Conservation (phyloP, 2,797 vertebrate species). For the Epinephelus coioides region DNA sequence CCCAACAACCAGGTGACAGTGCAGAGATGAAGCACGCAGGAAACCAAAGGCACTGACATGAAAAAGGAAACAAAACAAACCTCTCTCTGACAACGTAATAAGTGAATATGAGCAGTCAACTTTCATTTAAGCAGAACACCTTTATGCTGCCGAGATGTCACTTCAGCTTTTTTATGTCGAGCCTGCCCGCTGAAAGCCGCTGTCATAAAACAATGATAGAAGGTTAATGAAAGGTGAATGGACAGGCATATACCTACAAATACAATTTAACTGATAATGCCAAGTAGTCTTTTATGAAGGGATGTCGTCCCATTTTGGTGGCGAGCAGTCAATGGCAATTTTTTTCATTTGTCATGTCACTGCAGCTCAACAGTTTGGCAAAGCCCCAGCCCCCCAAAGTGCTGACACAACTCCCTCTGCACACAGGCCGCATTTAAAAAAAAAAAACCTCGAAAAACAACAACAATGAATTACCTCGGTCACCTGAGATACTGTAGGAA, state of each 20-base stretch:
- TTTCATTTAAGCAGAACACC: constrained; percentile 58
- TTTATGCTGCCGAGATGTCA: constrained; percentile 49
- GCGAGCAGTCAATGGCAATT: constrained; percentile 58
- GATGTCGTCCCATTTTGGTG: constrained; percentile 51
- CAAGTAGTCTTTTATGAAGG: constrained; percentile 60
- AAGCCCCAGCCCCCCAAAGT: constrained; percentile 45
- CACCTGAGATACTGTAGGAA: constrained; percentile 13
- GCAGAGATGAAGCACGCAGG: constrained; percentile 66
- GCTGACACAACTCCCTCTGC: constrained; percentile 56
- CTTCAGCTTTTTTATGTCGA: constrained; percentile 38
- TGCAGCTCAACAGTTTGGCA: constrained; percentile 61
- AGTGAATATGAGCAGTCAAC: constrained; percentile 61
- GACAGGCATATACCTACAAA: constrained; percentile 44
- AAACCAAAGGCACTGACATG: constrained; percentile 67
- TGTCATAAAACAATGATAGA: constrained; percentile 67
- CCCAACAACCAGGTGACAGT: constrained; percentile 75
- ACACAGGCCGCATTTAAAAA: constrained; percentile 12
- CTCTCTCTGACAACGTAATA: constrained; percentile 65
- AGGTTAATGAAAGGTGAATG: constrained; percentile 78
- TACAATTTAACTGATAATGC: constrained; percentile 64
- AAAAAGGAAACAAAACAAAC: constrained; percentile 68
- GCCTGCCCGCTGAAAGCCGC: constrained; percentile 21
- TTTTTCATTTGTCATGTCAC: constrained; percentile 52
- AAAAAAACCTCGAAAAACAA: too few relatives aligned
- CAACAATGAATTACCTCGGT: constrained; percentile 22